A percentile compares a stretch with the other conserved stretches of the same genome.
Conservation (phyloP, 2,113 vertebrate genomes). For the Terrapene triunguis region DNA sequence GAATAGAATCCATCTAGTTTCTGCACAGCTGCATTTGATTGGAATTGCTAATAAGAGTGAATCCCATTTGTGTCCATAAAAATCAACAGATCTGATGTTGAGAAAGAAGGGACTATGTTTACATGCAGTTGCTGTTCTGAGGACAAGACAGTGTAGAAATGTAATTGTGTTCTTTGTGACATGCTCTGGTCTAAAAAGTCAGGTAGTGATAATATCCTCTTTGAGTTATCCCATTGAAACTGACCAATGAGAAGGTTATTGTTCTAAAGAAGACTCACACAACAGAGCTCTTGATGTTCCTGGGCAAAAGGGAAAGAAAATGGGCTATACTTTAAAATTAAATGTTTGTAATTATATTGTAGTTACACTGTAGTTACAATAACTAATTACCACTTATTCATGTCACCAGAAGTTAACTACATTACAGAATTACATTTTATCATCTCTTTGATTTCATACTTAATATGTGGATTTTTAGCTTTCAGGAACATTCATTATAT, state of each 20-base stretch:
- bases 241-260: neutral
- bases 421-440: neutral
- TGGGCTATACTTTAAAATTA: neutral
- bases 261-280: neutral
- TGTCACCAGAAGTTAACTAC: neutral
- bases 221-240: neutral
- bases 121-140: neutral
- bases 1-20: neutral
- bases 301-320: neutral
- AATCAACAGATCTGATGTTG: neutral
- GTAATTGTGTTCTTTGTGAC: neutral
- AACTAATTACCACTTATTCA: neutral
- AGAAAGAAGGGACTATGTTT: neutral
- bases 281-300: neutral
- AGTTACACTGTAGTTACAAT: neutral
- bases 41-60: neutral
- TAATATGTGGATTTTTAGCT: neutral
- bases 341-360: neutral
- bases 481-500: neutral
- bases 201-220: neutral
- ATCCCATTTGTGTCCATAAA: neutral
- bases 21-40: neutral
- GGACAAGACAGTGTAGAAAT: neutral
- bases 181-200: neutral
- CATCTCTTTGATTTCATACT: neutral